Evolutionary conservation across 23 tunicate species (phyloP), one percentile per base, ranked within the genome.

Genomic region (Styela clava): DNA sequence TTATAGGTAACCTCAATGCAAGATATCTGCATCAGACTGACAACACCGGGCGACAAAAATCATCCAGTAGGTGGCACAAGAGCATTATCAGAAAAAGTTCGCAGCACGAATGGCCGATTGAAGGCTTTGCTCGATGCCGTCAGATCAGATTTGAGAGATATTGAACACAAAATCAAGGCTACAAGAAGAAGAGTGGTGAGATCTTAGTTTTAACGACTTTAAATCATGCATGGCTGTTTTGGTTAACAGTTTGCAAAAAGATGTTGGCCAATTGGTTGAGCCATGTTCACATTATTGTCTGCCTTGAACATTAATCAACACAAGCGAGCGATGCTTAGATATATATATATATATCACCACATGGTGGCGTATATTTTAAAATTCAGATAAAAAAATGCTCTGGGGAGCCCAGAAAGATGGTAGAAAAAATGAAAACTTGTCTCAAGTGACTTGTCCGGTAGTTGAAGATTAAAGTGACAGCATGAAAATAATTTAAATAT

Each of bases 1-100:
- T n/a, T n/a, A n/a, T n/a, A 87, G 91, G 74, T 87, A 0, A 72
- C 91, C 1, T 32, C 91, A 1, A 69, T 87, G 68, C 86, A 82
- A 76, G 91, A 82, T 9, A 74, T 87, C 63, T 82, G 82, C 20
- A 68, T 64, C 2, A 69, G 64, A 62, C 78, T 87, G 44, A 85
- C 36, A n/a, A 65, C 83, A 5, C 64, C 31, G 24, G 82, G 70
- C 22, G 78, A 71, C 9, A 36, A 64, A 31, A 52, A 74, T 18
- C 81, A 56, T 9, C 80, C 80, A 31, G 90, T 81, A 73, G 85
- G 68, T 32, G 91, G 86, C 69, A 68, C 74, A 20, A 44, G 87
- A 23, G 86, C 85, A 61, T 33, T 84, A 26, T 87, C 85, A 9
- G 79, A 82, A 31, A 63, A 68, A 36, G 79, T 82, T 20, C 61